phyloP scores from a whole-genome alignment of 2,888 invertebrate species.

The Melanotus villosus region DNA sequence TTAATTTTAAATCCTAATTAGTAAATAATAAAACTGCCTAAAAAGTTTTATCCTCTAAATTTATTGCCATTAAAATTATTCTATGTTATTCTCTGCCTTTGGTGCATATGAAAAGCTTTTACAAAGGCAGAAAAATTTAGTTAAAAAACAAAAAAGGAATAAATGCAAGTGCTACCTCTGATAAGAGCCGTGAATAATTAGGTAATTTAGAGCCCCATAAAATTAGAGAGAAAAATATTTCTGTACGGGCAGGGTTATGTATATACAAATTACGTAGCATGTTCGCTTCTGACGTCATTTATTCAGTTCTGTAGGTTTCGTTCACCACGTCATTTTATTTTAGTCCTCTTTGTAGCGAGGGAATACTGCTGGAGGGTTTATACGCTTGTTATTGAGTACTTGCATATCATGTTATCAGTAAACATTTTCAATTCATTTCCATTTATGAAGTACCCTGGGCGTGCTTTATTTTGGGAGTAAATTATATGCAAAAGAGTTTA shows the following conservation, averaged over 20 bases:
- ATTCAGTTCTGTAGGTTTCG: background rate
- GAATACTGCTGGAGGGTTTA: background rate
- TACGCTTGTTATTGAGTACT: background rate
- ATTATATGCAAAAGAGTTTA: too few relatives aligned
- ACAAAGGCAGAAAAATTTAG: too few relatives aligned
- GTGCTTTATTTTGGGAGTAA: background rate
- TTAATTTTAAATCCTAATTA: too few relatives aligned
- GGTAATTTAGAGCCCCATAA: conserved; percentile 11
- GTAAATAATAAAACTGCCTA: too few relatives aligned
- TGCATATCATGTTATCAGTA: background rate
- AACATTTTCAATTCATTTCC: background rate
- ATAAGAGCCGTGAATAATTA: conserved; percentile 16
- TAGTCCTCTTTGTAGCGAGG: background rate
- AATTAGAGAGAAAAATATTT: conserved; percentile 11
- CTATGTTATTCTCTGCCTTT: too few relatives aligned
- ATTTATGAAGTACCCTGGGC: too few relatives aligned
- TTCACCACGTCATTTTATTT: background rate
- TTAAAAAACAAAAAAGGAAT: too few relatives aligned
- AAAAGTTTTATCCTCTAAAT: too few relatives aligned
- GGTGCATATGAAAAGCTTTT: too few relatives aligned
- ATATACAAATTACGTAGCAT: conserved; percentile 15
- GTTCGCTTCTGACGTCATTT: conserved; percentile 14
- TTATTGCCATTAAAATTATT: too few relatives aligned
- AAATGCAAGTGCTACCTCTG: background rate
- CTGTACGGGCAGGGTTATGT: background rate